These are phyloP conservation scores for Platichthys flesus DNA, from an alignment of 2,113 vertebrate species.

Conservation along the genomic window DNA sequence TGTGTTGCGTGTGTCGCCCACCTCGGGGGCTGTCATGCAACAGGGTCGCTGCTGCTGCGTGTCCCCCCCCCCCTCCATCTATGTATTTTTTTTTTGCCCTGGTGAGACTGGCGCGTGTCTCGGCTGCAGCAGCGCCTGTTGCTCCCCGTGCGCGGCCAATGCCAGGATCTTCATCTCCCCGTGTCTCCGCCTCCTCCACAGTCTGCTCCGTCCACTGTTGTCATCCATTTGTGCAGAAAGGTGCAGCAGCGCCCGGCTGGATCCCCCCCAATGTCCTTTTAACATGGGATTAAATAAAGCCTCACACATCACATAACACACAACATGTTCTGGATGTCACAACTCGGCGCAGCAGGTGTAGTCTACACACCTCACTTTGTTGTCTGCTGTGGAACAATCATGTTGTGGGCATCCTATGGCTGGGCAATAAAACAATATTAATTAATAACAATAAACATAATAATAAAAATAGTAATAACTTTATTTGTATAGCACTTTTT, in stretches of 20 bases:
- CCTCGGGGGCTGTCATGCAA: constrained; percentile 7
- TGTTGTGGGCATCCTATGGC: background rate
- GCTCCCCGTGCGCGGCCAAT: constrained; percentile 63
- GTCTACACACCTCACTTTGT: constrained; percentile 21
- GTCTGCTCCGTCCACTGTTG: constrained; percentile 58
- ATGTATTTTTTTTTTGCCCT: constrained; percentile 57
- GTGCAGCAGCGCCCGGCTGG: constrained; percentile 42
- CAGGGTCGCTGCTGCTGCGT: constrained; percentile 27
- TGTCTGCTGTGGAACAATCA: constrained; percentile 1
- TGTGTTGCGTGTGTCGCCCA: background rate
- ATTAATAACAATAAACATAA: no score
- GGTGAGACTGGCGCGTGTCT: constrained; percentile 67
- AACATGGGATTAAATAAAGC: constrained; percentile 10
- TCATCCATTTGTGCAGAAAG: constrained; percentile 66
- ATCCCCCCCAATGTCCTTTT: background rate
- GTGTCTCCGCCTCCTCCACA: constrained; percentile 60
- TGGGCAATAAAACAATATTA: no score
- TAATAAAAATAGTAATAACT: no score
- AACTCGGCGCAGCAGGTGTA: constrained; percentile 21
- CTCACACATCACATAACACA: background rate
- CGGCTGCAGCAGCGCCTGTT: constrained; percentile 74
- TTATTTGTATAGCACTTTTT: no score
- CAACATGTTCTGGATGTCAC: constrained; percentile 10
- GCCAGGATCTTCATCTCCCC: constrained; percentile 56
- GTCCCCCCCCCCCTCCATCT: constrained; percentile 4